These are phyloP conservation scores for Holothuria glaberrima DNA, from an alignment of 35 echinoderm and acorn worm species.

Conservation along the genomic window DNA sequence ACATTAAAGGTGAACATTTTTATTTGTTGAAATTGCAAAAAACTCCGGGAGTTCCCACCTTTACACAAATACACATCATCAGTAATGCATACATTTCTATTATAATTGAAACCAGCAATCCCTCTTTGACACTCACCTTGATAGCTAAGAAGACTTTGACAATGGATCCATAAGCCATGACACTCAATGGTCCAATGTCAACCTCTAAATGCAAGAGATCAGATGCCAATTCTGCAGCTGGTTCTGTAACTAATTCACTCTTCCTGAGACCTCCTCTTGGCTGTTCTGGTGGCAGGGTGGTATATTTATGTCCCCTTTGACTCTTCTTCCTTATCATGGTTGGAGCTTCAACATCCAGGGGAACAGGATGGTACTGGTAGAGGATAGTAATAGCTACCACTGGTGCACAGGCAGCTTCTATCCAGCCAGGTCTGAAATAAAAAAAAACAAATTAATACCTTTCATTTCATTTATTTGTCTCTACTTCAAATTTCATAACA, in stretches of 20 bases:
- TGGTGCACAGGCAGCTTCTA: slow-evolving; percentile 85
- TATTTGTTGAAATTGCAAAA: no score
- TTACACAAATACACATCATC: no score
- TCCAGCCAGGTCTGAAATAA: slow-evolving; percentile 76
- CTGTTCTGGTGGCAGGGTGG: slow-evolving; percentile 57
- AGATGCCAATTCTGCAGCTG: slow-evolving; percentile 56
- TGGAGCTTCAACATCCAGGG: slow-evolving; percentile 78
- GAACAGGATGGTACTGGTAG: slow-evolving; percentile 87
- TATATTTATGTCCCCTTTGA: slow-evolving; percentile 25
- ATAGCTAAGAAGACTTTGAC: slow-evolving; percentile 72
- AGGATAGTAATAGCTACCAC: slow-evolving; percentile 73
- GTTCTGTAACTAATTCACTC: slow-evolving; percentile 53
- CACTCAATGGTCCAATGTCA: slow-evolving; percentile 79
- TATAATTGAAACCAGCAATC: no score
- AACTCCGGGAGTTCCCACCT: no score
- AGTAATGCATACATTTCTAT: no score
- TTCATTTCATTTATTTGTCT: no score
- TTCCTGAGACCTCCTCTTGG: slow-evolving; percentile 68
- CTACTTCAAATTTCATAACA: no score
- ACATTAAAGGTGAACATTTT: no score
- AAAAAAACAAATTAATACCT: no score
- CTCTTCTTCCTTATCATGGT: slow-evolving; percentile 62
- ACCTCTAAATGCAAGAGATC: slow-evolving; percentile 86
- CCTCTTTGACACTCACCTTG: slow-evolving; percentile 62
- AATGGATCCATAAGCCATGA: slow-evolving; percentile 84